These are phyloP conservation scores for Leucophenga varia DNA, from an alignment of 1,140 invertebrate genomes.

Conservation along the genomic window DNA sequence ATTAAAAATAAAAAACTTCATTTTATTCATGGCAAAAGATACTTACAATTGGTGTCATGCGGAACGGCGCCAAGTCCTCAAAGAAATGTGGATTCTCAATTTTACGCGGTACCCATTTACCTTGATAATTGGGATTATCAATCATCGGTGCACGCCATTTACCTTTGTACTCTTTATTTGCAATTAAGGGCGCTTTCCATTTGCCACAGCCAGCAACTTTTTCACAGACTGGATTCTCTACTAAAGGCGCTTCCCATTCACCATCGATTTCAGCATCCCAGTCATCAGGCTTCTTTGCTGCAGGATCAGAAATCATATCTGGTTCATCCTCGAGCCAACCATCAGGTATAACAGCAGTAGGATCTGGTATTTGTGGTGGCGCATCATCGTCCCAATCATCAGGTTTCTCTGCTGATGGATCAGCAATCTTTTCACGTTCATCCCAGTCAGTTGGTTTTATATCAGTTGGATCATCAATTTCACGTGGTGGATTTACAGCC, in stretches of 20 bases:
- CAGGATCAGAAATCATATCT: constrained; percentile 83
- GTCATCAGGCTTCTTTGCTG: constrained; percentile 85
- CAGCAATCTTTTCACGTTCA: constrained; percentile 93
- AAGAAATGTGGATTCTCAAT: constrained; percentile 93
- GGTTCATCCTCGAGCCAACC: constrained; percentile 96
- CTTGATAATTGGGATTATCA: constrained; percentile 92
- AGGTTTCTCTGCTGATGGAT: constrained; percentile 83
- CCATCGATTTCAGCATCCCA: constrained; percentile 99
- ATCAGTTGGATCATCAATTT: constrained; percentile 94
- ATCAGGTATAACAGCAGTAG: constrained; percentile 82
- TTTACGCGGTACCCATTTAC: constrained; percentile 86
- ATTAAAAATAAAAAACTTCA: neutral
- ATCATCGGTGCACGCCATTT: constrained; percentile 90
- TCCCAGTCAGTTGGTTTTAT: constrained; percentile 93
- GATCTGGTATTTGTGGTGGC: constrained; percentile 85
- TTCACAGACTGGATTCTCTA: constrained; percentile 88
- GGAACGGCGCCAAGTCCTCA: constrained; percentile 86
- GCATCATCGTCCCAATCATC: constrained; percentile 96
- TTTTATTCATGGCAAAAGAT: neutral
- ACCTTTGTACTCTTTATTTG: constrained; percentile 91
- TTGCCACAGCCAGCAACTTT: constrained; percentile 85
- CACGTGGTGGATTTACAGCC: constrained; percentile 90
- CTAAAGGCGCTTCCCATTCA: constrained; percentile 93
- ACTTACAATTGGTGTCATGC: constrained; percentile 90
- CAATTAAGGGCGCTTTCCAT: constrained; percentile 83